phyloP scores from a whole-genome alignment of 2,113 vertebrate species.

The Eublepharis macularius region DNA sequence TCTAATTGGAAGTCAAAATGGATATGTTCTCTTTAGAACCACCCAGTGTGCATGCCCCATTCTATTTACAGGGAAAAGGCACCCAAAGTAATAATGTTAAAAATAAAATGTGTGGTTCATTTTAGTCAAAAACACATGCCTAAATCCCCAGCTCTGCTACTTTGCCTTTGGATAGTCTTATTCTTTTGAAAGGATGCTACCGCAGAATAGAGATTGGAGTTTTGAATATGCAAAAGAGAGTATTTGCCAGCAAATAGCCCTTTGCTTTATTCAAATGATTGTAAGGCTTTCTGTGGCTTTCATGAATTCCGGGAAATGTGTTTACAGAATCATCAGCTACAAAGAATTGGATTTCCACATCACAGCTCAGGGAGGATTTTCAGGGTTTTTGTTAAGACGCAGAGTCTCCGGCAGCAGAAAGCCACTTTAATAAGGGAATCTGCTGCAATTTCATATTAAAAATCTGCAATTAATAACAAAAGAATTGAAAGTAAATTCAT shows the following conservation, averaged over 20 bases:
- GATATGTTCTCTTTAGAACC: fast-evolving
- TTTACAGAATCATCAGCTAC: slow-evolving; percentile 72
- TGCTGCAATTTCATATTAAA: slow-evolving; percentile 46
- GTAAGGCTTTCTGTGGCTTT: slow-evolving; percentile 64
- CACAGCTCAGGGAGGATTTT: slow-evolving; percentile 68
- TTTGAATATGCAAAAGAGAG: slow-evolving; percentile 71
- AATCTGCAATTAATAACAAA: slow-evolving; percentile 63
- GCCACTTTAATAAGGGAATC: slow-evolving; percentile 37
- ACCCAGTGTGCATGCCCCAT: too few relatives aligned
- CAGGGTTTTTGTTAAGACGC: slow-evolving; percentile 57
- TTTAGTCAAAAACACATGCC: slow-evolving; percentile 47
- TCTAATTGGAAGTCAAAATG: fast-evolving
- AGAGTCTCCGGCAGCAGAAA: slow-evolving; percentile 36
- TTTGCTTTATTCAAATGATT: slow-evolving; percentile 68
- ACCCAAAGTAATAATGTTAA: not conserved
- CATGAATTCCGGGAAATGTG: slow-evolving; percentile 70
- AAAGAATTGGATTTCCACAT: slow-evolving; percentile 71
- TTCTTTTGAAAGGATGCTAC: slow-evolving; percentile 55
- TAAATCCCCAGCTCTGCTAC: slow-evolving; percentile 50
- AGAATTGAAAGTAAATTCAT: slow-evolving; percentile 17
- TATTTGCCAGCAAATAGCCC: slow-evolving; percentile 64
- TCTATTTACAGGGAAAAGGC: fast-evolving
- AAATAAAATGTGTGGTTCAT: not conserved
- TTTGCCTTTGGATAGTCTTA: slow-evolving; percentile 43
- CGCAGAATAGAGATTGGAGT: slow-evolving; percentile 56